phyloP scores from a whole-genome alignment of 2,888 invertebrate species.

The Oxytorus armatus region DNA sequence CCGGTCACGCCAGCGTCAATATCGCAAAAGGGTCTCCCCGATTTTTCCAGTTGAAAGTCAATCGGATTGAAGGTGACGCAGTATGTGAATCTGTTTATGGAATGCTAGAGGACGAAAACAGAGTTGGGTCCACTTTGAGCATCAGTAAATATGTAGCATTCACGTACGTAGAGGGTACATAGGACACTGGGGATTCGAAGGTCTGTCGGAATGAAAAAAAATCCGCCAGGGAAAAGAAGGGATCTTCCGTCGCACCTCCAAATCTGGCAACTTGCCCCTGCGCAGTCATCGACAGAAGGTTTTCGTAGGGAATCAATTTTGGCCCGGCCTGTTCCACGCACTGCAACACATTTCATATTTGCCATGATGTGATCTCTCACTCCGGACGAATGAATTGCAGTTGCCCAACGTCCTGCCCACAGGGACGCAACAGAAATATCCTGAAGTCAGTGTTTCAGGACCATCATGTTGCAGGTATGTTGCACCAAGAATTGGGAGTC shows the following conservation, averaged over 20 bases:
- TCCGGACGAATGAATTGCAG: conserved; percentile 6
- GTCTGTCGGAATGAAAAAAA: too few species aligned
- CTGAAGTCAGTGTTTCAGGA: background rate
- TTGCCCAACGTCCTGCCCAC: conserved; percentile 6
- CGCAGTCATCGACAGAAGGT: too few species aligned
- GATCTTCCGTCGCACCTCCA: too few species aligned
- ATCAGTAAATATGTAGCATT: too few species aligned
- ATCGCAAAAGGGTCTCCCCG: background rate
- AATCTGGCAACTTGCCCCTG: too few species aligned
- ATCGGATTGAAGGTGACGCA: background rate
- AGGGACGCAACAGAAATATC: background rate
- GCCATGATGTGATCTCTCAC: conserved; percentile 10
- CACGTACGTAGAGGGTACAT: too few species aligned
- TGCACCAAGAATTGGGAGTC: conserved; percentile 11
- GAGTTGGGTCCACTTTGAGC: too few species aligned
- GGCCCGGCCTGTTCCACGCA: background rate
- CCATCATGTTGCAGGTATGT: background rate
- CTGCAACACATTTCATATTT: background rate
- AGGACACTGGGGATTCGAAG: too few species aligned
- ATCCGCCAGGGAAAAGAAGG: too few species aligned
- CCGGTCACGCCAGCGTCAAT: background rate
- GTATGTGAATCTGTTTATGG: too few species aligned
- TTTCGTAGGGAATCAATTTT: background rate
- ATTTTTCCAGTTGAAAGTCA: background rate
- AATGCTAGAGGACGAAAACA: too few species aligned